Conservation (phyloP, 2,797 vertebrate species). For the Astyanax mexicanus region DNA sequence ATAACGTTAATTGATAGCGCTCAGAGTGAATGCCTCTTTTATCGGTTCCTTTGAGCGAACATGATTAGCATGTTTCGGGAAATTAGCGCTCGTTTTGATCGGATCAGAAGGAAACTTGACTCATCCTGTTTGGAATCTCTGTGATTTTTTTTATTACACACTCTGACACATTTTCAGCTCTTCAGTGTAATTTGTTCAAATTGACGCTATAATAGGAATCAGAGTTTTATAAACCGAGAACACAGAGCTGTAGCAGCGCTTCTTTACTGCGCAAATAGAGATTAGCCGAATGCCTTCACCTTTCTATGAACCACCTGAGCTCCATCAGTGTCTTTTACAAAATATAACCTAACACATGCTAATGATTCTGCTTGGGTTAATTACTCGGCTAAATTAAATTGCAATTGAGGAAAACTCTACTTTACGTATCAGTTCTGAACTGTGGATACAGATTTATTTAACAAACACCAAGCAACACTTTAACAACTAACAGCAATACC, state of each 20-base stretch:
- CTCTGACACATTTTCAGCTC: neutral
- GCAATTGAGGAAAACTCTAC: constrained; percentile 1
- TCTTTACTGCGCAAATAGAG: neutral
- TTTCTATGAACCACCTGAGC: neutral
- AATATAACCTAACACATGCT: neutral
- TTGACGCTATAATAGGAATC: neutral
- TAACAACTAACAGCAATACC: too few relatives aligned
- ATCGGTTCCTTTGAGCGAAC: constrained; percentile 6
- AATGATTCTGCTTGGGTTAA: constrained; percentile 2
- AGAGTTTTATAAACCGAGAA: too few relatives aligned
- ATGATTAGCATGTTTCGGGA: constrained; percentile 3
- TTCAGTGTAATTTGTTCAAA: neutral
- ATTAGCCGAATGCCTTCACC: neutral
- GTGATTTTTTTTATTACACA: neutral
- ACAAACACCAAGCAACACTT: too few relatives aligned
- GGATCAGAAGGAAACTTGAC: neutral
- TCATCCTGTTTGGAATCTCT: neutral
- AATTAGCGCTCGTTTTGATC: neutral
- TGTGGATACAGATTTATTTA: neutral
- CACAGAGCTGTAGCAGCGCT: neutral
- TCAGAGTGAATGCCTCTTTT: constrained; percentile 16
- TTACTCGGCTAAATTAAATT: neutral
- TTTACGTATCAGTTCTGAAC: neutral
- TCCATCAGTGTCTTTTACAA: too few relatives aligned
- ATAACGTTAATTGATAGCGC: constrained; percentile 43